These are phyloP conservation scores for Nestor notabilis DNA, from an alignment of 2,113 vertebrate species.

Conservation along the genomic window DNA sequence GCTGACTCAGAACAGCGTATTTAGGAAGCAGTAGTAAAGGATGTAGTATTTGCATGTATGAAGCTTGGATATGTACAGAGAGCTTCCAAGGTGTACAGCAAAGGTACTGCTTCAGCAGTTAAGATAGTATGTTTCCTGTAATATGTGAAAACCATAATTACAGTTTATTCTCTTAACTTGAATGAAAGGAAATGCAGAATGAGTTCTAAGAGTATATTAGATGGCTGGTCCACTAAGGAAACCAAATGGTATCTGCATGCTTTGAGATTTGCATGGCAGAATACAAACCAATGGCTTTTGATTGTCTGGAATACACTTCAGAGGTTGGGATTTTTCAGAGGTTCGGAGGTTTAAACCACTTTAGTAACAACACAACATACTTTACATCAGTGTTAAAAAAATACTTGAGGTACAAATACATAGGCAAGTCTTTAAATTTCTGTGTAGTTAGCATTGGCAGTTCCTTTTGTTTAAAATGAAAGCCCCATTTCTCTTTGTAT, in stretches of 20 bases:
- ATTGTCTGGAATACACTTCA: neutral
- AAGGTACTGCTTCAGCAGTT: neutral
- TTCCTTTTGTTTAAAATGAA: neutral
- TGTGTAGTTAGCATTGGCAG: neutral
- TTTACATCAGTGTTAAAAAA: neutral
- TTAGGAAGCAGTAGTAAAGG: neutral
- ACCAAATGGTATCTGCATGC: neutral
- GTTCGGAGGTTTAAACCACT: neutral
- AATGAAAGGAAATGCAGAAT: neutral
- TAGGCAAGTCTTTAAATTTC: neutral
- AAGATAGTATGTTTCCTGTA: neutral
- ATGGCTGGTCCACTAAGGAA: neutral
- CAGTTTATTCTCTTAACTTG: neutral
- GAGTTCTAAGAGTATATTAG: neutral
- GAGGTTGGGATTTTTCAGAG: too few species aligned
- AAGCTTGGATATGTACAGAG: fast-evolving
- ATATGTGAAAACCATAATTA: neutral
- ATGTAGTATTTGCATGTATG: neutral
- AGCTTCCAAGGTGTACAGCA: neutral
- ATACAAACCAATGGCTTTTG: neutral
- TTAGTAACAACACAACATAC: neutral
- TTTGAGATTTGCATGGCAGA: neutral
- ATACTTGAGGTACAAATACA: neutral
- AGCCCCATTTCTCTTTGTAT: neutral
- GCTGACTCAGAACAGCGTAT: neutral